Percentiles rank a stretch among this genome's conserved stretches.
Conservation (phyloP, 2,888 invertebrate genomes). For the Miltochrista miniata region DNA sequence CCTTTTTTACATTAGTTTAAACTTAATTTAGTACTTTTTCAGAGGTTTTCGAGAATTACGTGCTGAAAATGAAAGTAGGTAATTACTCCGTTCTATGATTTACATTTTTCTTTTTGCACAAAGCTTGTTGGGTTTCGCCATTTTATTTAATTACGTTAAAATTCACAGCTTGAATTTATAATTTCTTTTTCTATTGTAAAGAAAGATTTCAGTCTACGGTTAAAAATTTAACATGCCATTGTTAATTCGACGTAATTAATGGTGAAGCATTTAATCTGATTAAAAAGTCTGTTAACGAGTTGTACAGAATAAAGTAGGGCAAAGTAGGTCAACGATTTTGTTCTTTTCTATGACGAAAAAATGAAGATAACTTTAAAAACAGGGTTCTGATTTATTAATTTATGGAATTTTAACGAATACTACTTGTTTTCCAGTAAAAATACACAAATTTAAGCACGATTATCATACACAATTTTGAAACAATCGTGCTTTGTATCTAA, state of each 20-base stretch:
- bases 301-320: no score
- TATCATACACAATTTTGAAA: no score
- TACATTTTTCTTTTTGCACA: constrained; percentile 11
- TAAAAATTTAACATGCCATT: constrained; percentile 1
- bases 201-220: not conserved
- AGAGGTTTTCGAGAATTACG: constrained; percentile 14
- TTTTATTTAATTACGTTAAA: constrained; percentile 15
- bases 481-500: no score
- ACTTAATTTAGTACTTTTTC: constrained; percentile 18
- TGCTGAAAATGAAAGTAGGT: constrained; percentile 1
- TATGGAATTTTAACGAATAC: no score
- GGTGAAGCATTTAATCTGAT: not conserved
- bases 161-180: constrained; percentile 6
- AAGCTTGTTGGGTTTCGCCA: constrained; percentile 4
- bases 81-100: constrained; percentile 7
- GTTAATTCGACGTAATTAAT: constrained; percentile 6
- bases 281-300: not conserved
- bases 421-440: no score
- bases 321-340: no score
- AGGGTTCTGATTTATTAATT: no score
- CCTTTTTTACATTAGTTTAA: not conserved
- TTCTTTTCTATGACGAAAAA: no score
- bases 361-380: no score
- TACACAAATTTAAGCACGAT: no score
- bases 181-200: not conserved